Evolutionary conservation across 2,113 vertebrate species (phyloP).

Genomic region (Pomatostomus ruficeps): DNA sequence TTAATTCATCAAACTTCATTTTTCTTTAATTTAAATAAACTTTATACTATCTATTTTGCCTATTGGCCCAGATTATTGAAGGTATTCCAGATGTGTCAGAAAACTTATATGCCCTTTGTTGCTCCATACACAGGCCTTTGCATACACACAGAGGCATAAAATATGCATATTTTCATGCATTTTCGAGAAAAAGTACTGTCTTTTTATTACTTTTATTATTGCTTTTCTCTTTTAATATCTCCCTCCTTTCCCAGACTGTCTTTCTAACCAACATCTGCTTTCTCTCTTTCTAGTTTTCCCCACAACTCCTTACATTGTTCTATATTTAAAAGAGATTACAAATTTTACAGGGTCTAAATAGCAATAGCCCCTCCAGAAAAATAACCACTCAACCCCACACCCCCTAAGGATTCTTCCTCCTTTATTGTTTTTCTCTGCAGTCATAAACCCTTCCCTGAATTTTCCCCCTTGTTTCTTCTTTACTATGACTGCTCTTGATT

Average conservation of each 20-base stretch:
- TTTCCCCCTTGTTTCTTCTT: background rate
- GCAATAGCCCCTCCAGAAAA: background rate
- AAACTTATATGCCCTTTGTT: background rate
- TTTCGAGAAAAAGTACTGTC: background rate
- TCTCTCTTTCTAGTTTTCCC: background rate
- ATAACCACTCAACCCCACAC: background rate
- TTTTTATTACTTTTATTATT: background rate
- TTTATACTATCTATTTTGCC: background rate
- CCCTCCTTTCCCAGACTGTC: background rate
- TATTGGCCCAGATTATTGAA: background rate
- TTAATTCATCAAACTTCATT: conserved; percentile 28
- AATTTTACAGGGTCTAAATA: background rate
- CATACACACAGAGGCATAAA: background rate
- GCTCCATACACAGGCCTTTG: background rate
- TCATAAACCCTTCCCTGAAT: background rate
- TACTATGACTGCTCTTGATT: background rate
- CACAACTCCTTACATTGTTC: background rate
- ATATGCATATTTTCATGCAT: conserved; percentile 32
- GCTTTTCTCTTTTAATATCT: background rate
- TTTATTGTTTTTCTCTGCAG: background rate
- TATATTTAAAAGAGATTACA: background rate
- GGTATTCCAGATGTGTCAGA: background rate
- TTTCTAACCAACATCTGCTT: background rate
- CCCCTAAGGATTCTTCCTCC: background rate
- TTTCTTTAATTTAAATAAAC: conserved; percentile 2